Conservation (phyloP, 2,113 vertebrate genomes). For the Larimichthys polyactis region DNA sequence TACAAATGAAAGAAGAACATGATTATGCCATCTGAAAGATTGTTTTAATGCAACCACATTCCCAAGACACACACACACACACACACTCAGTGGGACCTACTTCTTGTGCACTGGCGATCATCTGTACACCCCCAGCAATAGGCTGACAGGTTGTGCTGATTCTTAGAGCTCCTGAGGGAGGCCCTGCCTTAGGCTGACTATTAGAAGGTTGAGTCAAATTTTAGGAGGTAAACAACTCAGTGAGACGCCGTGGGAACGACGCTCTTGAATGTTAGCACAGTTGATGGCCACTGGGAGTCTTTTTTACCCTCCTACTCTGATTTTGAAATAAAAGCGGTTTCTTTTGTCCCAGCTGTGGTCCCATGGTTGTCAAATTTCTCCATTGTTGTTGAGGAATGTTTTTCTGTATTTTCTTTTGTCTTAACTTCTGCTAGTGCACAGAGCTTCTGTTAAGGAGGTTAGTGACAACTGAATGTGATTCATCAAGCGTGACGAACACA, state of each 20-base stretch:
- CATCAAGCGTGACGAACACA: constrained; percentile 40
- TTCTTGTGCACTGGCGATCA: constrained; percentile 18
- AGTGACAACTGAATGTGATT: constrained; percentile 48
- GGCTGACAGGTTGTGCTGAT: constrained; percentile 60
- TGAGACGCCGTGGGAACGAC: constrained; percentile 20
- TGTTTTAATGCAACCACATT: constrained; percentile 26
- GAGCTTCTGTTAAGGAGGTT: constrained; percentile 40
- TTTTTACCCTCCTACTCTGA: constrained; percentile 20
- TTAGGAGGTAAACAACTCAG: constrained; percentile 59
- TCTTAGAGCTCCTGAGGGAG: constrained; percentile 39
- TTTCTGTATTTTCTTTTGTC: constrained; percentile 18
- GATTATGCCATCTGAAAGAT: constrained; percentile 9
- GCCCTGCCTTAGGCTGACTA: constrained; percentile 52
- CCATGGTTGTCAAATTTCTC: constrained; percentile 40
- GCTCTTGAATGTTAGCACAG: constrained; percentile 34
- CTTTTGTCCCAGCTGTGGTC: constrained; percentile 38
- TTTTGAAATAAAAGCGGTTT: constrained; percentile 36
- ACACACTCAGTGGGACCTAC: neutral
- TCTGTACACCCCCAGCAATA: constrained; percentile 42
- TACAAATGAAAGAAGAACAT: constrained; percentile 20
- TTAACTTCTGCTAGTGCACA: constrained; percentile 25
- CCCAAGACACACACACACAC: constrained; percentile 13
- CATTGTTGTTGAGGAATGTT: constrained; percentile 39
- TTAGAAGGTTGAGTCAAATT: constrained; percentile 42
- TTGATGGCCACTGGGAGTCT: constrained; percentile 18